These are phyloP conservation scores for Eidolon helvum DNA, from an alignment of 2,113 vertebrate genomes.

Conservation along the genomic window DNA sequence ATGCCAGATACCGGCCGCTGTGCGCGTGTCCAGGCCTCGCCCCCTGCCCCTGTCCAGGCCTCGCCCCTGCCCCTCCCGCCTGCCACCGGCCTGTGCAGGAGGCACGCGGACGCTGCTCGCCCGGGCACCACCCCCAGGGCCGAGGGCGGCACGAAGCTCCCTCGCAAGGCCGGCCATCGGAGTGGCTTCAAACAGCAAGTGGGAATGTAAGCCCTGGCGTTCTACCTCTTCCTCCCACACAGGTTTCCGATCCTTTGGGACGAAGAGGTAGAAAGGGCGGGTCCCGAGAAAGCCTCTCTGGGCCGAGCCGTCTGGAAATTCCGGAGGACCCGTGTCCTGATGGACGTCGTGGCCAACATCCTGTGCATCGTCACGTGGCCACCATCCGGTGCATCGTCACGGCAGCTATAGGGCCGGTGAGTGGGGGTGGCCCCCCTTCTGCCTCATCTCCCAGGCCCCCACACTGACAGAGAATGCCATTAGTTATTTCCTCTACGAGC, in stretches of 20 bases:
- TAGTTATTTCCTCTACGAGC: not conserved
- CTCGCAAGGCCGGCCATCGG: not conserved
- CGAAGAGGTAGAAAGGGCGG: slow-evolving; percentile 81
- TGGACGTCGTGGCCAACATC: slow-evolving; percentile 63
- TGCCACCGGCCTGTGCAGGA: not conserved
- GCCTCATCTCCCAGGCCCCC: not conserved
- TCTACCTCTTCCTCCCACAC: not conserved
- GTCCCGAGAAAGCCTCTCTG: slow-evolving; percentile 84
- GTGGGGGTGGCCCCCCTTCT: not conserved
- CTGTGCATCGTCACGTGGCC: slow-evolving; percentile 70
- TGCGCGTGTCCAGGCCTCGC: no score
- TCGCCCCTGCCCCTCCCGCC: rapidly evolving
- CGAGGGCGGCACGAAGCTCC: not conserved
- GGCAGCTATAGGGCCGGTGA: slow-evolving; percentile 81
- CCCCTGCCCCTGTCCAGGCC: not conserved
- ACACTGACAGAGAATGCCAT: not conserved
- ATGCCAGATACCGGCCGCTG: no score
- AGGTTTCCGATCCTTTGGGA: slow-evolving; percentile 85
- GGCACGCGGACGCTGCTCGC: not conserved
- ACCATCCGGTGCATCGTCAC: slow-evolving; percentile 75
- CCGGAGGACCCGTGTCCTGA: slow-evolving; percentile 82
- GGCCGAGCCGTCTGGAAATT: slow-evolving; percentile 79
- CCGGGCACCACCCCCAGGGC: not conserved
- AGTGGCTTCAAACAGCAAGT: not conserved
- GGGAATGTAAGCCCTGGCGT: not conserved